Evolutionary conservation across 2,113 vertebrate genomes (phyloP), one percentile per base, ranked within the genome.

Genomic region (Columbina picui): DNA sequence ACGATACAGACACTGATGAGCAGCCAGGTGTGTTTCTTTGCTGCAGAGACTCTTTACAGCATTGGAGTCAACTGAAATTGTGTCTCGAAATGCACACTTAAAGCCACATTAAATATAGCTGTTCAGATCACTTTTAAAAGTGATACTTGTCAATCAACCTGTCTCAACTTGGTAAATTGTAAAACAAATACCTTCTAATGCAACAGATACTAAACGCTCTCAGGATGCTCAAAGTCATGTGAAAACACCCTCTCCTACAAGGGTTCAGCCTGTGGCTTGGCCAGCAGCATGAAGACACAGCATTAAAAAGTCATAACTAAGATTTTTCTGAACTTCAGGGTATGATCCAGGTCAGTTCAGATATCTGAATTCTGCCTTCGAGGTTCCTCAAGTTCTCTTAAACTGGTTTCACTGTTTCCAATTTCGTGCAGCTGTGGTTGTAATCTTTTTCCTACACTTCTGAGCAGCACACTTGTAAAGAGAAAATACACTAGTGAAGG

Each of bases 1-100:
- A 69, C 56, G 3, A 39, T 52, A 34, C 0, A 2, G 16, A 53
- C 8, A 27, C 4, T 2, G 3, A 64, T 3, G 2, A 83, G 23
- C 27, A 83, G 17, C 7, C 38, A 56, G 8, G 1, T 29, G n/a
- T 29, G 2, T 22, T 83, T 17, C 27, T 79, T 86, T 57, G 29
- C 49, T 77, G 39, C 17, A 47, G 43, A 39, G 34, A 27, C 26
- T 26, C 2, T 71, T n/a, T 39, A 7, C 14, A 73, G 14, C 26
- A 47, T 38, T 29, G 43, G 26, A 84, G 60, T 38, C 14, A 43
- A 29, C 18, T 21, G 20, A 68, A 67, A 43, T 38, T 50, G 25
- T 61, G 21, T 36, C 7, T 32, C 67, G 34, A 91, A 91, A 80
- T 13, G 26, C 20, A 43, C 11, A 12, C 2, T 55, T 71, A 41